Evolutionary conservation across 2,113 vertebrate genomes (phyloP), one percentile per base, ranked within the genome.

Genomic region (Ptychochromis oligacanthus): DNA sequence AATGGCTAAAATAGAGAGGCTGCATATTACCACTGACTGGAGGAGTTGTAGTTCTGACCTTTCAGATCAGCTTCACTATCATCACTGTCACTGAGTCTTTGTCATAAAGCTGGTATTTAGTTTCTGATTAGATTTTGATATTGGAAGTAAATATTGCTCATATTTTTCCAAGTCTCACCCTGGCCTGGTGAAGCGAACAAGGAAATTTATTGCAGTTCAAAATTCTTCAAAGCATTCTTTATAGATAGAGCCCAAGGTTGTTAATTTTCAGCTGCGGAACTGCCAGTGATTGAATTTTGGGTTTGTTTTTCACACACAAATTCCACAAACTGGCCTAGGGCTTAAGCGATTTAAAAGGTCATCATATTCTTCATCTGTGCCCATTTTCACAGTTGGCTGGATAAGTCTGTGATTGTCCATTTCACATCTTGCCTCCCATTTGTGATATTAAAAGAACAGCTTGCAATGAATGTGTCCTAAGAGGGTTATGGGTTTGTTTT

Each of bases 371-470:
- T 59, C 75, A 74, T 80, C 77, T 13, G 74, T 55, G 79, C 52
- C 83, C 43, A 75, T 82, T 86, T 87, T 90, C 90, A 86, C 85
- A 89, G 64, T 24, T 76, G 77, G 88, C 70, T 77, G 80, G 36
- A 60, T 31, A 24, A 62, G 22, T 61, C 62, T 67, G 43, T 54
- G 79, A 61, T 60, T 84, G 81, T 83, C 60, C 57, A 56, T 87
- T 87, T 90, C 75, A 20, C 58, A 79, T 62, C 76, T 54, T 11
- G 26, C 40, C 17, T 64, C 14, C 77, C 34, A 60, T 74, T 86
- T 55, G 67, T 34, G 80, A 84, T 84, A 78, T 83, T 46, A 77
- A 81, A 85, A 20, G 28, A 80, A 75, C 86, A 77, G 87, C 76
- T 75, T 89, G 86, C 54, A 55, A 22, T 24, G 28, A 89, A 65